Base-by-base conservation (phyloP, 2,113 vertebrate genomes). In the Oryctolagus cuniculus region DNA sequence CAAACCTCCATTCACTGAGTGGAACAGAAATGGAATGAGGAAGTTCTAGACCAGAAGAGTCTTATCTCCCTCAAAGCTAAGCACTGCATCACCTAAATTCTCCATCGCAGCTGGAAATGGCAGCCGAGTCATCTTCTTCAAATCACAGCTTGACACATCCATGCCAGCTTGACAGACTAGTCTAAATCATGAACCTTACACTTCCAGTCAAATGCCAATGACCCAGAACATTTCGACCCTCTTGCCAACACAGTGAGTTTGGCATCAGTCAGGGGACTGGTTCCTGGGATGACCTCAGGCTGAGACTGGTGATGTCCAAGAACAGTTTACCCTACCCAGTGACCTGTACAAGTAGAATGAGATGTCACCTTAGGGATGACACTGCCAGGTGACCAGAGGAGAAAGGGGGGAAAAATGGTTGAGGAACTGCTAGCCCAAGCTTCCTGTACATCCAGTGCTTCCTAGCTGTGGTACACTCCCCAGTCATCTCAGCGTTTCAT, bases 401-500 rank as follows among this genome's bases (percentile, higher is more conserved):
- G 1, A 25, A 21, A 6, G n/a, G 79, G 53, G 19, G 7, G 17
- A 4, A 21, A 10, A 10, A 36, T 16, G 87, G 53, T 53, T 67
- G 29, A 77, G 17, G 44, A 17, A 53, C 29, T 66, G 36, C 27
- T 51, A 72, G 34, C 36, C 66, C 58, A 94, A 88, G 69, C 25
- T 34, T 87, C 25, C 83, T 80, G 13, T 66, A 64, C n/a, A 86
- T 21, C 63, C 70, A 67, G 7, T 75, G 9, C 53, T 24, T 55
- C 53, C 73, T 44, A 75, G 27, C n/a, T 87, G 81, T 53, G 63
- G 83, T 80, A 87, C 82, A n/a, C n/a, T 93, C n/a, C 91, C 55
- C n/a, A 51, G 63, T 89, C 12, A 90, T 70, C 80, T 78, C 75
- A n/a, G 70, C 34, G 53, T 97, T 97, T 95, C 64, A 92, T 90